Evolutionary conservation across 2,888 invertebrate species (phyloP), one percentile per base, ranked within the genome.

Genomic region (Thereva unica): DNA sequence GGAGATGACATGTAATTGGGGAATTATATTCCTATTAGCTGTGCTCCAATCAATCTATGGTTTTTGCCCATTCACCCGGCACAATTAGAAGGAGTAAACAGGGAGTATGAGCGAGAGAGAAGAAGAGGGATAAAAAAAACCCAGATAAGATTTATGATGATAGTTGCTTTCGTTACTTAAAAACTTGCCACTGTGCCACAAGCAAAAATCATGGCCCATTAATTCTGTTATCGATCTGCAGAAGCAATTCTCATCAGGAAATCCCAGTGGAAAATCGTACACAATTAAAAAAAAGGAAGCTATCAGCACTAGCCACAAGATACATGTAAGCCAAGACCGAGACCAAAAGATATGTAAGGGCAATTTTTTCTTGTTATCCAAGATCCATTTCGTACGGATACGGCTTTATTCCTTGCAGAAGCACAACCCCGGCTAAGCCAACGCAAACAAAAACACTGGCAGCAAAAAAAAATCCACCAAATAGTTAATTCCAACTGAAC

Each of bases 191-290:
- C 50, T 9, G 41, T 8, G 50, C 23, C n/a, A 61, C 40, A 49
- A 40, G 9, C 50, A 50, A 38, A 61, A 61, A 49, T 61, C 61
- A 49, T 61, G 41, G 61, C 40, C 61, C 61, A 61, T 61, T 61
- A 61, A 61, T 61, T 61, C 50, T 34, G 61, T 50, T 61, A 61
- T 40, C 50, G 61, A 61, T 49, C 61, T 61, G 49, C 23, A 50
- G 40, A 61, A 61, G 61, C 35, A 64, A 54, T 64, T 54, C 64
- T 53, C 64, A 64, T 64, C 53, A 64, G 45, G 53, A 38, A 64
- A 64, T 64, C 50, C 64, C 44, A 12, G 12, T 12, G 38, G 64
- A 53, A 41, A 54, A 44, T 41, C 50, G 45, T 52, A 45, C 53
- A 64, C 64, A 64, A 63, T 63, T 63, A 63, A 63, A 63, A 59